Evolutionary conservation across 2,888 invertebrate genomes (phyloP).

Genomic region (Pammene aurita): DNA sequence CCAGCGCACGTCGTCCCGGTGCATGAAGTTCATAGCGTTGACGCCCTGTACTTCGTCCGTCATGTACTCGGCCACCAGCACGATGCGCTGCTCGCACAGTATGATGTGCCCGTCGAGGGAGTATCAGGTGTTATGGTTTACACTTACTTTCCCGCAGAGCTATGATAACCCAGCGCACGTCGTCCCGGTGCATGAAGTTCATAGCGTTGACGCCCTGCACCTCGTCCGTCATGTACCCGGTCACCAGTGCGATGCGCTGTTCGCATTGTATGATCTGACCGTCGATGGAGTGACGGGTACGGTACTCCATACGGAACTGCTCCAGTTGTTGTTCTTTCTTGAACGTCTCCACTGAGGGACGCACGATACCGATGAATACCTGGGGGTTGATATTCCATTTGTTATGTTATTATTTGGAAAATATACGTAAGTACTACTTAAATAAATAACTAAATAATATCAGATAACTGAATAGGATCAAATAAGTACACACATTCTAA

Average conservation of each 20-base stretch:
- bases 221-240: conserved; percentile 94
- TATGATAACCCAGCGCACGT: conserved; percentile 93
- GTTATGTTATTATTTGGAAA: neutral
- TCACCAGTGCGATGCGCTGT: conserved; percentile 93
- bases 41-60: conserved; percentile 92
- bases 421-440: too few relatives aligned
- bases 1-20: conserved; percentile 93
- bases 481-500: too few relatives aligned
- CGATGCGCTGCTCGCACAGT: conserved; percentile 93
- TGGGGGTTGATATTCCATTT: conserved; percentile 45
- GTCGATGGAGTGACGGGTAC: conserved; percentile 93
- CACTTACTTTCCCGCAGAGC: conserved; percentile 88
- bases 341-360: conserved; percentile 85
- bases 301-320: conserved; percentile 89
- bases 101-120: conserved; percentile 92
- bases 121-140: neutral
- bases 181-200: conserved; percentile 93
- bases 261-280: conserved; percentile 94
- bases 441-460: too few relatives aligned
- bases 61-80: conserved; percentile 95
- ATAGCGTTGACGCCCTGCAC: conserved; percentile 94
- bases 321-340: conserved; percentile 68
- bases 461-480: too few relatives aligned
- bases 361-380: conserved; percentile 87
- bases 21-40: conserved; percentile 95